Percentiles rank a stretch among this genome's conserved stretches.
Evolutionary conservation across 2,113 vertebrate species (phyloP).

Genomic region (Pituophis catenifer): DNA sequence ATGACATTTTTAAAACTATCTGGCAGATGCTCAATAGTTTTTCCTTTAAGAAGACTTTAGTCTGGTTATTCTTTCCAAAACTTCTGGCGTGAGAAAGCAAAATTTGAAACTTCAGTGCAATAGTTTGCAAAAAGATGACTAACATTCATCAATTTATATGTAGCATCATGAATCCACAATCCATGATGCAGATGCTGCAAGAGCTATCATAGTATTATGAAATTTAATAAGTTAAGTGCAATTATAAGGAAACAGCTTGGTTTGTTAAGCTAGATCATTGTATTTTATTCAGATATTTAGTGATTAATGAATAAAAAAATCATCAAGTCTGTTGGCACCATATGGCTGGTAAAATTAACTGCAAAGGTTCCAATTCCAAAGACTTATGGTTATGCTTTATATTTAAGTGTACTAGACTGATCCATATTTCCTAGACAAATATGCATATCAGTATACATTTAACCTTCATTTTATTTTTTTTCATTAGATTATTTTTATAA

Average conservation of each 20-base stretch:
- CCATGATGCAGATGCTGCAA: neutral
- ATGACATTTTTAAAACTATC: neutral
- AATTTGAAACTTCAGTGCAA: neutral
- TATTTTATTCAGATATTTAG: neutral
- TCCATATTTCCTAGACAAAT: neutral
- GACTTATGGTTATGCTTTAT: neutral
- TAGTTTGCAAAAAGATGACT: too few species aligned
- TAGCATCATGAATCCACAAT: neutral
- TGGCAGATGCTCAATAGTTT: slow-evolving; percentile 5
- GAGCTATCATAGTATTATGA: neutral
- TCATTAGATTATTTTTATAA: neutral
- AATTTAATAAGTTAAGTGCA: neutral
- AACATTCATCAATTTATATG: neutral
- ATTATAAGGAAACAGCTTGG: neutral
- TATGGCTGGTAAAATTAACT: neutral
- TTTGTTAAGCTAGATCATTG: neutral
- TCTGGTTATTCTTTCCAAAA: neutral
- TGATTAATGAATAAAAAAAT: neutral
- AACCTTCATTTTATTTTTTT: neutral
- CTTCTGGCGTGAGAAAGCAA: neutral
- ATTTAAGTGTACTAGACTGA: neutral
- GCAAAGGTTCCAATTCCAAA: neutral
- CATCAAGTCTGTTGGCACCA: neutral
- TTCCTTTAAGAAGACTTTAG: neutral
- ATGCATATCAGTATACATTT: neutral